Evolutionary conservation across 2,888 invertebrate genomes (phyloP).

Genomic region (Cyaniris semiargus): DNA sequence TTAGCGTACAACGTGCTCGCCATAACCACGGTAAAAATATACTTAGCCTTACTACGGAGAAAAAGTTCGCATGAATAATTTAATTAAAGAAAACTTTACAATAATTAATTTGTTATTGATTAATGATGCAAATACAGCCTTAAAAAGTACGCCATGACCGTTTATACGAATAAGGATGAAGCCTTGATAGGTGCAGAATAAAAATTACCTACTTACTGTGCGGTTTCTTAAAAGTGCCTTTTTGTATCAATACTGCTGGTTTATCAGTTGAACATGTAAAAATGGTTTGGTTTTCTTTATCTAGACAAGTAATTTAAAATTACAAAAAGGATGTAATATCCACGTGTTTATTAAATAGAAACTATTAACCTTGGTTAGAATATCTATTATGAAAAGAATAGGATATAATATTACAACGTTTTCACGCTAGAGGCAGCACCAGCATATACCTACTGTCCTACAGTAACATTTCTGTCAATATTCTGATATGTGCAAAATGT

Average conservation of each 20-base stretch:
- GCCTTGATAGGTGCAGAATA: neutral
- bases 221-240: neutral
- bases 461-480: too few relatives aligned
- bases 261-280: neutral
- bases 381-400: too few relatives aligned
- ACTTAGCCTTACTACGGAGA: neutral
- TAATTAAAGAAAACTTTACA: slow-evolving; percentile 8
- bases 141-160: neutral
- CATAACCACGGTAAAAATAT: neutral
- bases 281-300: neutral
- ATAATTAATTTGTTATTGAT: slow-evolving; percentile 12
- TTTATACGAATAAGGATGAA: neutral
- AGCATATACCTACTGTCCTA: too few relatives aligned
- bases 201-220: slow-evolving; percentile 7
- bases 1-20: neutral
- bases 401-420: too few relatives aligned
- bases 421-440: too few relatives aligned
- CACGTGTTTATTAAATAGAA: too few relatives aligned
- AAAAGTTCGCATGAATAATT: slow-evolving; percentile 15
- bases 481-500: too few relatives aligned
- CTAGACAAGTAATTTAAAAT: neutral
- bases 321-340: too few relatives aligned
- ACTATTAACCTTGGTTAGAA: too few relatives aligned
- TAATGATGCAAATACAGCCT: slow-evolving; percentile 1
- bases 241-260: neutral